Base-by-base conservation (phyloP, 2,888 invertebrate genomes). In the Parthenolecanium corni region DNA sequence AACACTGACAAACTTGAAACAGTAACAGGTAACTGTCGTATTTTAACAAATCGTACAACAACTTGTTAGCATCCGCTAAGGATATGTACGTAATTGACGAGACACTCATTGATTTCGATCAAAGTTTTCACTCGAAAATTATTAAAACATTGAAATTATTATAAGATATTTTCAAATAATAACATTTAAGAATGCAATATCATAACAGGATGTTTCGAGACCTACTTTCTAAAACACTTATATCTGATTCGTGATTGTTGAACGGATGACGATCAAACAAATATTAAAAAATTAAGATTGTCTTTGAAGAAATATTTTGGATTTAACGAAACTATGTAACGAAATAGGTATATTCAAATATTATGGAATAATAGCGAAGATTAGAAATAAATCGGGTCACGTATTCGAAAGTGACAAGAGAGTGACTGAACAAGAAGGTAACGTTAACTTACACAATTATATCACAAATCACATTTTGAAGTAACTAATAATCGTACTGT, bases 201-300 rank as follows among this genome's bases (percentile, higher is more conserved):
- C 25, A 57, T 16, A 58, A 58, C 58, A 58, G 58, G 58, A 58
- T 58, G 58, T 58, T 36, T 23, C n/a, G 36, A 58, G 58, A 58
- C 58, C 58, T 58, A 58, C 58, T 58, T 58, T 58, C 58, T 58
- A 58, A 58, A 47, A 21, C 21, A 20, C 49, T 20, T 23, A 5
- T 21, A 49, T 49, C 44, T 5, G 14, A 4, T 42, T 16, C 14
- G 9, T 31, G 31, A 31, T 6, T 31, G 31, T 31, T 31, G 5
- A 31, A 6, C 9, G 31, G 31, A 31, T 31, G 9, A 4, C 9
- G 5, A 31, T 4, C 31, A 31, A 31, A 31, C 5, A n/a, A n/a
- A n/a, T n/a, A n/a, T n/a, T 25, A 9, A 31, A 21, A 51, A 51
- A 52, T 6, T 46, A n/a, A 47, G 4, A 44, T 25, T 36, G n/a